A percentile compares a stretch with the other conserved stretches of the same genome.
phyloP scores from a whole-genome alignment of 2,113 vertebrate species.

The Vanacampus margaritifer region DNA sequence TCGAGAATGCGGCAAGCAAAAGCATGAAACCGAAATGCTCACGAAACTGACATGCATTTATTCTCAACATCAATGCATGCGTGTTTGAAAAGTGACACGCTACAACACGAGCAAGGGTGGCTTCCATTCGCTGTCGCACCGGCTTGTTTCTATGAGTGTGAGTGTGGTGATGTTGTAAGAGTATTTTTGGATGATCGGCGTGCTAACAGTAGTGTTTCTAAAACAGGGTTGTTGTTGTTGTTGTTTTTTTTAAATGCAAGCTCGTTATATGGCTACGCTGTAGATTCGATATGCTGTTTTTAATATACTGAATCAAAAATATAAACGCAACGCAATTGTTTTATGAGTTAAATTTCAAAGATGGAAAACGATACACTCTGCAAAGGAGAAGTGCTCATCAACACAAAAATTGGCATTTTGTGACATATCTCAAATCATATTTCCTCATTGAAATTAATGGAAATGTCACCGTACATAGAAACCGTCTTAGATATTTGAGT shows the following conservation, averaged over 20 bases:
- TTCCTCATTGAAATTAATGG: no score
- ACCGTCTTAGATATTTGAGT: background rate
- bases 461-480: no score
- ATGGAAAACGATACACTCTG: background rate
- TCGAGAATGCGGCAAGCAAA: background rate
- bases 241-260: constrained; percentile 44
- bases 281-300: constrained; percentile 54
- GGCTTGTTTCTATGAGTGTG: constrained; percentile 34
- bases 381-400: no score
- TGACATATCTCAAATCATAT: no score
- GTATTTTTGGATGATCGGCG: constrained; percentile 54
- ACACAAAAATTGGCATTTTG: no score
- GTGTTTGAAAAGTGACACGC: constrained; percentile 6
- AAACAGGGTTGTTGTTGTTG: constrained; percentile 36
- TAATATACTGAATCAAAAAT: background rate
- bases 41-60: background rate
- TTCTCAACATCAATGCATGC: background rate
- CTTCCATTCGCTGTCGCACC: constrained; percentile 28
- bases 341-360: background rate
- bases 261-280: constrained; percentile 38
- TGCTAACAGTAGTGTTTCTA: constrained; percentile 52
- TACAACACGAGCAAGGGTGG: constrained; percentile 13
- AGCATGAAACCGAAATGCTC: background rate
- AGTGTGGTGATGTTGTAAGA: constrained; percentile 41
- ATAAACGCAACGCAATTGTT: background rate